phyloP scores from a whole-genome alignment of 2,797 vertebrate species.

The Clarias fuscus region DNA sequence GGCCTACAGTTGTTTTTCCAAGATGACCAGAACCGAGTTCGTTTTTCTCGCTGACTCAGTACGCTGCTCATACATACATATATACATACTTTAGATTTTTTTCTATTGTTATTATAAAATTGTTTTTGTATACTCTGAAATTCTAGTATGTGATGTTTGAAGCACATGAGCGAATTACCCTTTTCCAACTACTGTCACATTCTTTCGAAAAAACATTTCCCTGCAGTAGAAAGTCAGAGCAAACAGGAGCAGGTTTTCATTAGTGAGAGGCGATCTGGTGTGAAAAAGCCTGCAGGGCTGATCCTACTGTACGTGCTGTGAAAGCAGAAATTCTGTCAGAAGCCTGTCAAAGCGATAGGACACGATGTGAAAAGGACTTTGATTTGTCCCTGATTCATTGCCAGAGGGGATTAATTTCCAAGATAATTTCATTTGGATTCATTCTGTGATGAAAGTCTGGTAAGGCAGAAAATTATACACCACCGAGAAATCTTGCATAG shows the following conservation, averaged over 20 bases:
- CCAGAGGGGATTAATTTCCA: slow-evolving; percentile 26
- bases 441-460: slow-evolving; percentile 12
- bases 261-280: slow-evolving; percentile 9
- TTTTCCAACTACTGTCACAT: neutral
- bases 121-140: neutral
- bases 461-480: slow-evolving; percentile 13
- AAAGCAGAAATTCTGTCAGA: slow-evolving; percentile 26
- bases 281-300: slow-evolving; percentile 6
- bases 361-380: slow-evolving; percentile 4
- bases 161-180: neutral
- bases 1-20: neutral
- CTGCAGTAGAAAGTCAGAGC: neutral
- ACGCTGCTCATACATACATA: neutral
- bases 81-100: neutral
- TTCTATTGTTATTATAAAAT: neutral
- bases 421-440: slow-evolving; percentile 28
- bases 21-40: neutral
- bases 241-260: slow-evolving; percentile 21
- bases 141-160: neutral
- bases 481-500: neutral
- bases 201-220: neutral
- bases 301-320: slow-evolving; percentile 19
- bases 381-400: slow-evolving; percentile 23
- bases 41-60: neutral
- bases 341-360: neutral